Percentiles rank a stretch among this genome's conserved stretches.
Conservation (phyloP, 2,797 vertebrate species). For the Periparus ater region DNA sequence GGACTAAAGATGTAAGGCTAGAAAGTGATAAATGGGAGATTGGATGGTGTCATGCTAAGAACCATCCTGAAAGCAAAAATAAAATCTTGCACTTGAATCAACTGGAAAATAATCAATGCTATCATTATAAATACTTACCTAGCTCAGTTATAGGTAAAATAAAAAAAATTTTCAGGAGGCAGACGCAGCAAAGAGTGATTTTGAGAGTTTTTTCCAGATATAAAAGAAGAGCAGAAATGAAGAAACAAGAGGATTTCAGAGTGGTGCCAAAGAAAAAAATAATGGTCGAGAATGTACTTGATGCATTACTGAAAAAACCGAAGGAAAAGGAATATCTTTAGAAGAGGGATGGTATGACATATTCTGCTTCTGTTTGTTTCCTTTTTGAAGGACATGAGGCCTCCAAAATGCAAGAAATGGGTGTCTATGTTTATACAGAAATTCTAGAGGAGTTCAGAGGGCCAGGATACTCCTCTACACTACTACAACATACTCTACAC, state of each 20-base stretch:
- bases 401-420: background rate
- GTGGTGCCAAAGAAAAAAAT: background rate
- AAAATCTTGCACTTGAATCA: background rate
- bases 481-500: background rate
- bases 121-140: background rate
- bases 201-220: background rate
- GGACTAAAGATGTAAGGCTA: background rate
- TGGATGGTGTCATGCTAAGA: background rate
- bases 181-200: background rate
- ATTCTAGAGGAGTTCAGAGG: background rate
- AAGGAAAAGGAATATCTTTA: background rate
- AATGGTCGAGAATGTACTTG: background rate
- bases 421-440: background rate
- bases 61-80: background rate
- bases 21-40: background rate
- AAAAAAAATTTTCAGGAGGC: background rate
- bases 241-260: background rate
- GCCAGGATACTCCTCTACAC: background rate
- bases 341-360: background rate
- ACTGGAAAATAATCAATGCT: background rate
- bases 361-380: background rate
- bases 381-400: background rate
- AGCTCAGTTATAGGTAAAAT: background rate
- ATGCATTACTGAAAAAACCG: background rate
- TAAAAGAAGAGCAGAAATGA: background rate